Evolutionary conservation across 1,140 invertebrate species (phyloP), one percentile per base, ranked within the genome.

Genomic region (Pararge aegeria): DNA sequence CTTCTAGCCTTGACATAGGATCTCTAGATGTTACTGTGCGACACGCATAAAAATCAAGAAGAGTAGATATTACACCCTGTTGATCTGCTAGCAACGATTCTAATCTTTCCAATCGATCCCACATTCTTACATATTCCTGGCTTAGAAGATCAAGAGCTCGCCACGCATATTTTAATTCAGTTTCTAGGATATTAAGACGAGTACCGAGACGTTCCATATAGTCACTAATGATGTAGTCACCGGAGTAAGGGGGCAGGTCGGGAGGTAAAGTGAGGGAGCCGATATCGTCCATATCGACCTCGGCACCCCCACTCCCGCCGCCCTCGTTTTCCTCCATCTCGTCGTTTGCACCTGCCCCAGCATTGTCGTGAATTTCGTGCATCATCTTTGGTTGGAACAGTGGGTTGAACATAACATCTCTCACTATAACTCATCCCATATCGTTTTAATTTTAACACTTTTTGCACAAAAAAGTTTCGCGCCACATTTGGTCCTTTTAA

Each of bases 121-220:
- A 98, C 94, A 98, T 98, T 78, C 96, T 96, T 12, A 97, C 95
- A 73, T 97, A 98, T 80, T 98, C 97, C 70, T 96, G 95, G 15
- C 96, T 97, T 5, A 98, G 92, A 30, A 98, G 91, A 79, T 98
- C 96, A 52, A 98, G 88, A 1, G 97, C 96, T 61, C 96, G 92
- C 97, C 97, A 98, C 0, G 97, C 97, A 76, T 96, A 97, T 66
- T 96, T 95, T 15, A 98, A 90, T 83, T 98, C 97, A 0, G 96
- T 96, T 85, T 98, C 97, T 10, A 98, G 91, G 42, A 97, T 94
- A 70, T 94, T 96, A 44, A 98, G 92, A 21, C 96, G 92, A 19
- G 95, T 96, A 1, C 95, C 95, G 44, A 98, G 92, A 55, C 96
- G 93, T 73, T 97, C 96, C 96, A 98, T 97, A 82, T 96, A 96